Evolutionary conservation across 2,888 invertebrate genomes (phyloP), one percentile per base, ranked within the genome.

Genomic region (Heliconius ethilla): DNA sequence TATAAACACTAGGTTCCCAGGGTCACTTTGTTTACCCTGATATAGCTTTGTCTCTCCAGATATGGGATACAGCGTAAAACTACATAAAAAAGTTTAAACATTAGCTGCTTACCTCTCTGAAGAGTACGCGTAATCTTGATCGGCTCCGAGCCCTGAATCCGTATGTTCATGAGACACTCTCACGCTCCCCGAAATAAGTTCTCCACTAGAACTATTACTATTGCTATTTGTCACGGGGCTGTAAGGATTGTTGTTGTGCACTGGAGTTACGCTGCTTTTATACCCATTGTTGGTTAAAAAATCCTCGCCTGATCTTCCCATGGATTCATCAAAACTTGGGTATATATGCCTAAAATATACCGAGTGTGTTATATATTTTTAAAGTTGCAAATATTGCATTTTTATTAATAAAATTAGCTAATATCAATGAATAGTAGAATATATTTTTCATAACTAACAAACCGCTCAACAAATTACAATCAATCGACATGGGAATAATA

Each of bases 131-230:
- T 96, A 96, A 85, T 97, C 97, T 88, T 97, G 97, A 89, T 97
- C 97, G 27, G 96, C 96, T 70, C 97, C 97, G 9, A 97, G 91
- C 0, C 97, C 97, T 0, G 97, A 97, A 89, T 97, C 97, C 0
- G 97, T 97, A 85, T 97, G 97, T 85, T 97, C 97, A 83, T 97
- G 97, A 40, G 96, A 96, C 59, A 96, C 96, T 81, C 96, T 89
- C 25, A 95, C 90, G 81, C 94, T 94, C 63, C 94, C 94, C 22
- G 92, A 89, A 80, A 95, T 94, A 77, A 95, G 88, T 82, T 95
- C 95, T 22, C 95, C 95, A 78, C 95, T 95, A 62, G 95, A 95
- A 81, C 95, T 95, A 84, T 95, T 95, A 83, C 95, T 95, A 85
- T 94, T 94, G 85, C 94, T 94, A 81, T 94, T 94, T 33, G 94